Evolutionary conservation across 2,888 invertebrate species (phyloP), one percentile per base, ranked within the genome.

Genomic region (Epirrhoe tristata): DNA sequence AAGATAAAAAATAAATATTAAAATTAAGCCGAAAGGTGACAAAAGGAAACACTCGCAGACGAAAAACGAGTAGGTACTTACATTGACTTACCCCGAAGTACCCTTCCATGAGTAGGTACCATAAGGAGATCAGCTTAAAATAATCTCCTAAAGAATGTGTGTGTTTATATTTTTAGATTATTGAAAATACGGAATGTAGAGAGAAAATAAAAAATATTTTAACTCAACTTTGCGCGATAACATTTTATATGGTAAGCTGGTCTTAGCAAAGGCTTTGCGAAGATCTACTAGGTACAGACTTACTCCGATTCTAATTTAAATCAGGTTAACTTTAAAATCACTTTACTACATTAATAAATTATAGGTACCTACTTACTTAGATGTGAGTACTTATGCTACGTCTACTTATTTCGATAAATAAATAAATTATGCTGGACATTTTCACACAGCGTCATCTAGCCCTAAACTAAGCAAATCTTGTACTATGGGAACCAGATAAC

Each of bases 21-120:
- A 55, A 43, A 63, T 63, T 60, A 50, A 58, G 52, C 46, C 16
- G 63, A 63, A 63, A 69, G 58, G 52, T 51, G 55, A 58, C 69
- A 66, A 66, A n/a, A 66, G 60, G 63, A 58, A 56, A 67, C 39
- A 34, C 46, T n/a, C 52, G 17, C 34, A 54, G 24, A 59, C 56
- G 34, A 62, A 66, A 58, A 16, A 67, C 48, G 57, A 52, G 14
- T 52, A 46, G n/a, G n/a, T n/a, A n/a, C n/a, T n/a, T n/a, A n/a
- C n/a, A n/a, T 17, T 24, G 8, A 43, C 10, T 12, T 43, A 43
- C 12, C 5, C 39, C 12, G 39, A 12, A 4, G 39, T 43, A 12
- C 36, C 24, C 36, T 7, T 36, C 36, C 12, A 43, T 14, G 12
- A n/a, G 34, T 56, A 39, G 17, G 34, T 56, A 39, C 5, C 50